Conservation (phyloP, 2,113 vertebrate genomes). For the Geococcyx californianus region DNA sequence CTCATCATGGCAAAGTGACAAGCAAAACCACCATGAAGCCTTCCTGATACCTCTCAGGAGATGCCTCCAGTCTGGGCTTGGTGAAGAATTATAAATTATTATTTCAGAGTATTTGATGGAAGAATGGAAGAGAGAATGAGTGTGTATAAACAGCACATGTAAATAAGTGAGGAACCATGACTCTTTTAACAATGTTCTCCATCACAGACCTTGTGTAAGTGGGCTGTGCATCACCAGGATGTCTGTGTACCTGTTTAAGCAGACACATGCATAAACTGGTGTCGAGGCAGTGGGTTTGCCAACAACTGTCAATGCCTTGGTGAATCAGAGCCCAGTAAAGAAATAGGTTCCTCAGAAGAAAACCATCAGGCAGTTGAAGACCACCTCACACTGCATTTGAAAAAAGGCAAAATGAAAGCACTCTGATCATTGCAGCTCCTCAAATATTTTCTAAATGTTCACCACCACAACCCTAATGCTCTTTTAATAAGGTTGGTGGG, state of each 20-base stretch:
- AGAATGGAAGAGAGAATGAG: background rate
- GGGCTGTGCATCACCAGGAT: background rate
- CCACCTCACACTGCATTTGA: background rate
- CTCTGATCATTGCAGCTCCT: background rate
- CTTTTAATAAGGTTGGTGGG: background rate
- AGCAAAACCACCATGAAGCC: background rate
- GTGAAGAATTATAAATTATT: background rate
- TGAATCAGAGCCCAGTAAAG: background rate
- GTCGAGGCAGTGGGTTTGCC: background rate
- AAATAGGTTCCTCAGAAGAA: background rate
- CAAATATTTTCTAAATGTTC: background rate
- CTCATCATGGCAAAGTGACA: background rate
- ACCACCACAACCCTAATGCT: background rate
- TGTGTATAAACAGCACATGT: rapidly evolving
- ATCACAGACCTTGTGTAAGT: background rate
- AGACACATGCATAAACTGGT: rapidly evolving
- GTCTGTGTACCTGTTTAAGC: background rate
- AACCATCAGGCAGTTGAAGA: background rate
- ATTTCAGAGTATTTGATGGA: background rate
- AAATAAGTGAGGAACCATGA: background rate
- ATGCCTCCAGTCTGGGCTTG: background rate
- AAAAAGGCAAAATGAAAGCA: background rate
- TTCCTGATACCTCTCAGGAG: background rate
- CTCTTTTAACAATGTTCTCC: background rate
- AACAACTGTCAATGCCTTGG: background rate